Evolutionary conservation across 1,140 invertebrate genomes (phyloP).

Genomic region (Neomicropteryx cornuta): DNA sequence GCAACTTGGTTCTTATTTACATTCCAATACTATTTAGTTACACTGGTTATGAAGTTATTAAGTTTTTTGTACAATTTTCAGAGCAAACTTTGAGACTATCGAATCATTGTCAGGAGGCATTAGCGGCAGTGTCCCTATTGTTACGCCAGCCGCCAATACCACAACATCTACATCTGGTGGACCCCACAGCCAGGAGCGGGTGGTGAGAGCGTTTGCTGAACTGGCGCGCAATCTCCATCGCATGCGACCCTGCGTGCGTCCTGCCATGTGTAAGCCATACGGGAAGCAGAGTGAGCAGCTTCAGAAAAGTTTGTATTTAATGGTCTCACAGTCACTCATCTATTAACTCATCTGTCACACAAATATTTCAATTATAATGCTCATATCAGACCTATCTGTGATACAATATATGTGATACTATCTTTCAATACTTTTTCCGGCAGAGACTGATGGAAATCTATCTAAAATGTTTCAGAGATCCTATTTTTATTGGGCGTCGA

Average conservation of each 20-base stretch:
- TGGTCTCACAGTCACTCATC: slow-evolving; percentile 2
- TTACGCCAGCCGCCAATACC: slow-evolving; percentile 14
- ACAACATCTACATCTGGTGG: slow-evolving; percentile 9
- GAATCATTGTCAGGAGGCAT: slow-evolving; percentile 44
- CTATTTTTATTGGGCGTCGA: too few species aligned
- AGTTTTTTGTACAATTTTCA: slow-evolving; percentile 24
- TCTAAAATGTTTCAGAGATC: too few species aligned
- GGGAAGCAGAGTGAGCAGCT: slow-evolving; percentile 78
- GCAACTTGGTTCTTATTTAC: too few species aligned
- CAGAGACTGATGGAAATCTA: too few species aligned
- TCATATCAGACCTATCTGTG: too few species aligned
- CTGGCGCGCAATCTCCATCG: slow-evolving; percentile 76
- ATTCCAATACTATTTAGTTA: too few species aligned
- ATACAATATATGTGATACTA: too few species aligned
- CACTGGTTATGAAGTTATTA: too few species aligned
- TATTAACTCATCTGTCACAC: slow-evolving; percentile 10
- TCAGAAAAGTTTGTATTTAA: slow-evolving; percentile 63
- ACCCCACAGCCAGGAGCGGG: slow-evolving; percentile 63
- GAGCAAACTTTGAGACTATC: slow-evolving; percentile 57
- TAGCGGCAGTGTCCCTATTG: slow-evolving; percentile 14
- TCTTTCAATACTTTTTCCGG: too few species aligned
- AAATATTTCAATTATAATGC: slow-evolving; percentile 2
- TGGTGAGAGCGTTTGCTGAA: slow-evolving; percentile 68
- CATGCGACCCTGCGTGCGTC: slow-evolving; percentile 73
- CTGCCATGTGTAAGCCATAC: slow-evolving; percentile 80